Base-by-base conservation (phyloP, 2,113 vertebrate species). In the Aptenodytes patagonicus region DNA sequence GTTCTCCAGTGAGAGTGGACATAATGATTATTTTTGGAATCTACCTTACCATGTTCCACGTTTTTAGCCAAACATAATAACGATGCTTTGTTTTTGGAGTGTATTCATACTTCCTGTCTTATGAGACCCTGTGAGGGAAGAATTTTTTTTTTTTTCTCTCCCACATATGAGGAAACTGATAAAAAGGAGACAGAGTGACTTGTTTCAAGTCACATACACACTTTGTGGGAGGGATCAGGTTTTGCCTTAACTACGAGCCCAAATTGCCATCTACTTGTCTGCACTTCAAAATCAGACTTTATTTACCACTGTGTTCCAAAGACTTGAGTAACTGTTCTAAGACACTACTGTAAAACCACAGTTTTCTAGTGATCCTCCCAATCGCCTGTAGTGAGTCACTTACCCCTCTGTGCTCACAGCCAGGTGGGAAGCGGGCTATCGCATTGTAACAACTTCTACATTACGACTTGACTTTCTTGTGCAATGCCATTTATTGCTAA, bases 31-130 rank as follows among this genome's bases (percentile, higher is more conserved):
- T 94, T 96, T 97, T 95, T 92, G 81, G 89, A 97, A 55, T 79
- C 66, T 57, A 2, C 91, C 66, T 79, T 89, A 19, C 71, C 57
- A 11, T 83, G 61, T 92, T 93, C 96, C 72, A 51, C n/a, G 4
- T 70, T 91, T 89, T 83, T 89, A 89, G 94, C 93, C 95, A 97
- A 95, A 89, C 62, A 89, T 44, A 94, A 89, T 55, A 91, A 70
- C 0, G 54, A 49, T 79, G 44, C 62, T 85, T 95, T 95, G 81
- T 46, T 92, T 95, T 42, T 87, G 66, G 65, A 92, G 65, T 75
- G 29, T 64, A 40, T 93, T 92, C 70, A 28, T 61, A 17, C 18
- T 94, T 95, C 70, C 91, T 77, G 52, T 89, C 70, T 72, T 79
- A 61, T 17, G 57, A 94, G 61, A 85, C 26, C 86, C 80, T 75